Conservation (phyloP, 2,888 invertebrate species). For the Bugulina stolonifera region DNA sequence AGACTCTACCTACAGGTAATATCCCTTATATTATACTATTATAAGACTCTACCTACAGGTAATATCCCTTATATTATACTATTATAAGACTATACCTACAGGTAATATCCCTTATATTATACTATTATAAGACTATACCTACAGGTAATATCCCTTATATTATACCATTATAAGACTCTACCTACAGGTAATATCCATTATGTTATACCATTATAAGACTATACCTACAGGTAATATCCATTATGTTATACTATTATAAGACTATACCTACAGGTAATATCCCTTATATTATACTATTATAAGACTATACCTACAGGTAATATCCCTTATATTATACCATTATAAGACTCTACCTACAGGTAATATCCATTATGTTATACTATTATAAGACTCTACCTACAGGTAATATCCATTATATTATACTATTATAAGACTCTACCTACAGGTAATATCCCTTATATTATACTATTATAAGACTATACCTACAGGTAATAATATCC, state of each 20-base stretch:
- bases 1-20: too few relatives aligned
- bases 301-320: too few relatives aligned
- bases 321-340: background rate
- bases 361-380: too few relatives aligned
- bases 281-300: background rate
- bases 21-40: background rate
- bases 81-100: too few relatives aligned
- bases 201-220: background rate
- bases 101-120: too few relatives aligned
- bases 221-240: too few relatives aligned
- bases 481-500: background rate
- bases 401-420: slow-evolving; percentile 36
- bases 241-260: background rate
- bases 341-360: too few relatives aligned
- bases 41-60: too few relatives aligned
- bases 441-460: background rate
- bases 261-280: too few relatives aligned
- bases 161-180: background rate
- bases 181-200: too few relatives aligned
- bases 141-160: too few relatives aligned
- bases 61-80: background rate
- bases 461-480: background rate
- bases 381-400: slow-evolving; percentile 51
- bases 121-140: too few relatives aligned
- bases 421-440: background rate